A percentile compares a stretch with the other conserved stretches of the same genome.
Conservation (phyloP, 53 echinoderm and acorn worm genomes). For the Echinometra lucunter region DNA sequence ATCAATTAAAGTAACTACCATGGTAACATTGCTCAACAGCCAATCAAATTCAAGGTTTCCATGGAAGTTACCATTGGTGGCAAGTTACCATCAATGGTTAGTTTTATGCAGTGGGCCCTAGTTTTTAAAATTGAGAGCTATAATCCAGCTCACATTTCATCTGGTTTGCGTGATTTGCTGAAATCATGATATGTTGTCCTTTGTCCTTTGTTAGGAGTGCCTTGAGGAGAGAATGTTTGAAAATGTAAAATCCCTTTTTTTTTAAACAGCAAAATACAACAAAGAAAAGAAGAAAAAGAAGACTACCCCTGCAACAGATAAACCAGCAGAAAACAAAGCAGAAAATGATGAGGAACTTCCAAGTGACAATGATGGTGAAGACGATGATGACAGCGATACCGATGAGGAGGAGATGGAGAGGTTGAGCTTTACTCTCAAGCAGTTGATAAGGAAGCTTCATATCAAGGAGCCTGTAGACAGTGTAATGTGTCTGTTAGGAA, state of each 20-base stretch:
- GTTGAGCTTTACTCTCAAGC: slow-evolving; percentile 88
- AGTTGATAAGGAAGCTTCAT: slow-evolving; percentile 95
- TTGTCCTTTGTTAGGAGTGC: background rate
- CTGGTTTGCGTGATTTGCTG: too few species aligned
- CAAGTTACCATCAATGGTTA: too few species aligned
- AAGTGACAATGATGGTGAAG: slow-evolving; percentile 57
- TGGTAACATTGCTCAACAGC: too few species aligned
- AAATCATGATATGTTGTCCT: too few species aligned
- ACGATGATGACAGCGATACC: slow-evolving; percentile 52
- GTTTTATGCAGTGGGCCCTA: too few species aligned
- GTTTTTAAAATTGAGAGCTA: too few species aligned
- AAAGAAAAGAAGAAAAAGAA: slow-evolving; percentile 83
- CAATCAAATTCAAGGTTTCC: too few species aligned
- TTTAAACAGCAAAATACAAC: slow-evolving; percentile 93
- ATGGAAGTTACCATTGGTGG: too few species aligned
- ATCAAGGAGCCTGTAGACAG: slow-evolving; percentile 92
- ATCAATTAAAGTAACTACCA: too few species aligned
- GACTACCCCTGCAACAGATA: background rate
- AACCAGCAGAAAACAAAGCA: slow-evolving; percentile 36
- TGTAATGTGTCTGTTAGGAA: slow-evolving; percentile 95
- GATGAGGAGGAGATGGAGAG: slow-evolving; percentile 77
- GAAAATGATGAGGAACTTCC: background rate
- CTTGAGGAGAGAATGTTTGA: background rate
- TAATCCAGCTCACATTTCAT: too few species aligned
- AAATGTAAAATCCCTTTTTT: background rate